phyloP scores from a whole-genome alignment of 2,113 vertebrate genomes.

The Phycodurus eques region DNA sequence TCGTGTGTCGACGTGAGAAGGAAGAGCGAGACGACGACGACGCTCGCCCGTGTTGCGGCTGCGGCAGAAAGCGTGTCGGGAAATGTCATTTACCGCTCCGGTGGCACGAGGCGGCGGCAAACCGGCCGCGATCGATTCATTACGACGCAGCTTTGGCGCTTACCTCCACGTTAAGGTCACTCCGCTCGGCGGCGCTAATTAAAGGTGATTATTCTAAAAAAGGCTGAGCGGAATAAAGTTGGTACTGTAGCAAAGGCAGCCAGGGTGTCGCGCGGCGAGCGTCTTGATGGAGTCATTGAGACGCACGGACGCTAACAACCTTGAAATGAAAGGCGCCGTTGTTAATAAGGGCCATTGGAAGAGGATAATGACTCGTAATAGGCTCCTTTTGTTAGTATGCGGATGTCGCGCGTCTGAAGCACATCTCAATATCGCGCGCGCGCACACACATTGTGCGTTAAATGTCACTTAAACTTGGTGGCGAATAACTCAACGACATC shows the following conservation, averaged over 20 bases:
- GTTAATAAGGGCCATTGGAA: conserved; percentile 50
- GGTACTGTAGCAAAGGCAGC: neutral
- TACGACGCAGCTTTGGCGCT: neutral
- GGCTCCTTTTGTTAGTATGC: conserved; percentile 49
- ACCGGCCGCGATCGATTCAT: conserved; percentile 27
- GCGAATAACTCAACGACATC: neutral
- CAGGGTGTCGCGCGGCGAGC: neutral
- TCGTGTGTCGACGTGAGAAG: neutral
- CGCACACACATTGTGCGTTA: neutral
- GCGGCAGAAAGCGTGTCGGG: neutral
- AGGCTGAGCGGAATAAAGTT: neutral
- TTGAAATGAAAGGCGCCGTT: conserved; percentile 61
- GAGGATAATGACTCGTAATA: conserved; percentile 51
- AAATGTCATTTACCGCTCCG: conserved; percentile 33
- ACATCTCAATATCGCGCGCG: neutral
- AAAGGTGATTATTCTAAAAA: conserved; percentile 12
- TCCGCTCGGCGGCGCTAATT: conserved; percentile 7
- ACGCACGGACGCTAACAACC: conserved; percentile 47
- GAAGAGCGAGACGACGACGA: neutral
- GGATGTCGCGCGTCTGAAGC: conserved; percentile 6
- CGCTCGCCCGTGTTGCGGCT: neutral
- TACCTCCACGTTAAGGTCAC: conserved; percentile 10
- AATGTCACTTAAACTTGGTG: neutral
- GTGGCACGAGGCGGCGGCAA: neutral
- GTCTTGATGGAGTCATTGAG: conserved; percentile 27